Evolutionary conservation across 2,113 vertebrate genomes (phyloP), one percentile per base, ranked within the genome.

Genomic region (Siphamia tubifer): DNA sequence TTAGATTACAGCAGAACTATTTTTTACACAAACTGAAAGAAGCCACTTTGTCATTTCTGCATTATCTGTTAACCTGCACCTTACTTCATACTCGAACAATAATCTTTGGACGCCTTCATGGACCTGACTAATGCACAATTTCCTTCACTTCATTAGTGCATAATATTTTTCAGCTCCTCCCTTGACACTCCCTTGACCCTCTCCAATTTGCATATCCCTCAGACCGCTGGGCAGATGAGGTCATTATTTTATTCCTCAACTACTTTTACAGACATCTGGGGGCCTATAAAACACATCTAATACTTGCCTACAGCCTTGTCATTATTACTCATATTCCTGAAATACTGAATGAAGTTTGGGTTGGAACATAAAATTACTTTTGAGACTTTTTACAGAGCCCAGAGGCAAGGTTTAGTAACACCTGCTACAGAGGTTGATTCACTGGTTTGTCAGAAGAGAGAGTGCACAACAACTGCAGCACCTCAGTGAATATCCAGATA

Each of bases 261-360:
- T 68, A 38, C 58, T 81, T 70, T 76, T 74, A 74, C 56, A 68
- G 56, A 35, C 74, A 40, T 47, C 34, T 4, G 38, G 51, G 57
- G 56, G 49, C 64, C 28, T 61, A 52, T 81, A 81, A 87, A 83
- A 71, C 53, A 70, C 70, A 54, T 64, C 52, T 32, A 28, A 58
- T 34, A 56, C 48, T 64, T 15, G 70, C 61, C 43, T 67, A 63
- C 62, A 68, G 69, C 79, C 58, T 67, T 60, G 27, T 74, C 73
- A 84, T 86, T 78, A 78, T 67, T 72, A 84, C 75, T 84, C 81
- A 84, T 83, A 67, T 39, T 27, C 38, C 66, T 62, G 47, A 82
- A 72, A 83, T 69, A 83, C 35, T 68, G 44, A 68, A 72, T 66
- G 39, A 71, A 78, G 49, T 81, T 84, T 75, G 39, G 71, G 56